Base-by-base conservation (phyloP, 2,797 vertebrate genomes). In the Dicrostonyx torquatus region DNA sequence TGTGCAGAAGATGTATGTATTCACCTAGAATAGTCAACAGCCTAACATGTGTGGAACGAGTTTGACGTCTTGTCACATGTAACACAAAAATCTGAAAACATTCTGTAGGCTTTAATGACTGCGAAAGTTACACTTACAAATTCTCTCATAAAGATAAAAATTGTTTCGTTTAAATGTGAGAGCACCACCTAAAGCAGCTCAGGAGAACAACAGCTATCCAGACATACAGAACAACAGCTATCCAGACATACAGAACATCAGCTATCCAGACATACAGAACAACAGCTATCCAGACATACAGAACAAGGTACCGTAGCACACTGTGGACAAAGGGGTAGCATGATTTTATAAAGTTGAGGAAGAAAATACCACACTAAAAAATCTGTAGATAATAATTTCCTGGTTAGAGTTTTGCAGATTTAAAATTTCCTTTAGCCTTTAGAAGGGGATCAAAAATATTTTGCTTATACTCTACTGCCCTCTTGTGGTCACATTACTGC, bases 401-500 rank as follows among this genome's bases (percentile, higher is more conserved):
- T 72, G 37, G 40, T 89, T 87, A 75, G 53, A 93, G 34, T 89
- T 92, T 92, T 73, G 31, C n/a, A 48, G 64, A 86, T 4, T 64
- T 76, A 89, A 72, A 40, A 76, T 45, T 95, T 95, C 66, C 60
- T 80, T 90, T 70, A 83, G 14, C 20, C 55, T 58, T 58, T 58
- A 22, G 14, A 37, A 88, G 75, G 53, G 0, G 0, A 80, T 50
- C 2, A n/a, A 94, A 96, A 93, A 87, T 96, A 86, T 78, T 95
- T 96, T 94, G 64, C 96, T 97, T 97, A 93, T 64, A 95, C 87
- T 96, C 95, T 93, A 97, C 78, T 95, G 93, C 97, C 97, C 97
- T 68, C 98, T 98, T 97, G 98, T 98, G 98, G 97, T 89, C 93
- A 97, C 93, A 95, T 89, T 82, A 89, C 53, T 31, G 50, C 2